phyloP scores from a whole-genome alignment of 2,113 vertebrate genomes.

The Danionella cerebrum region DNA sequence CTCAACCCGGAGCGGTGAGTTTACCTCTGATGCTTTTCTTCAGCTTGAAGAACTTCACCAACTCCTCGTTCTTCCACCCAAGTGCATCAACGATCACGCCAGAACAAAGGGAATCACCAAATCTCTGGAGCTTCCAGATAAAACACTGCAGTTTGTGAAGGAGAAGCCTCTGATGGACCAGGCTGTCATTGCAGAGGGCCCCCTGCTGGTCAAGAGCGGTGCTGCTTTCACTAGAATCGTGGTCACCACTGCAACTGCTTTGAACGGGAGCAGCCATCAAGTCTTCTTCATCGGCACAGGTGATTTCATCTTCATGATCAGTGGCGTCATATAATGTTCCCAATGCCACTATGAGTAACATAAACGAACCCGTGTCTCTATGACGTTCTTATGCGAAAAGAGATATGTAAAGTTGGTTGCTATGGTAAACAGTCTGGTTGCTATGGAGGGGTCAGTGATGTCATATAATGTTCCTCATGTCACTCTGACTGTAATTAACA shows the following conservation, averaged over 20 bases:
- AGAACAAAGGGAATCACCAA: slow-evolving; percentile 35
- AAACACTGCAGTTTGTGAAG: slow-evolving; percentile 65
- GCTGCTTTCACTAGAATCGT: slow-evolving; percentile 59
- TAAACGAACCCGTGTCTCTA: no score
- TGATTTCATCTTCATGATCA: slow-evolving; percentile 14
- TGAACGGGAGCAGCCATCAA: slow-evolving; percentile 47
- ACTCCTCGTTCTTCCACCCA: not conserved
- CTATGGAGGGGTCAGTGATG: no score
- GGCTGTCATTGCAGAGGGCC: slow-evolving; percentile 41
- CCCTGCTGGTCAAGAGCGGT: slow-evolving; percentile 58
- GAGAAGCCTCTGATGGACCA: slow-evolving; percentile 66
- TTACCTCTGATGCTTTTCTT: not conserved
- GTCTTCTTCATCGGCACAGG: slow-evolving; percentile 76
- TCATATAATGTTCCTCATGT: no score
- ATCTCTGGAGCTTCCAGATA: slow-evolving; percentile 63
- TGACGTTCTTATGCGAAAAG: no score
- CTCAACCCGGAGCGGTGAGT: slow-evolving; percentile 74
- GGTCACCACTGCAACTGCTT: slow-evolving; percentile 52
- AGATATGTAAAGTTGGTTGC: no score
- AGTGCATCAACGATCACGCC: slow-evolving; percentile 61
- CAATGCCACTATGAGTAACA: no score
- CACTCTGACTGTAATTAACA: no score
- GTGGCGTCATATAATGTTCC: not conserved
- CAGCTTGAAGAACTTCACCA: not conserved
- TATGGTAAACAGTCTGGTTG: no score